These are phyloP conservation scores for Eulemur mongoz DNA, from an alignment of 2,797 vertebrate species.

Conservation along the genomic window DNA sequence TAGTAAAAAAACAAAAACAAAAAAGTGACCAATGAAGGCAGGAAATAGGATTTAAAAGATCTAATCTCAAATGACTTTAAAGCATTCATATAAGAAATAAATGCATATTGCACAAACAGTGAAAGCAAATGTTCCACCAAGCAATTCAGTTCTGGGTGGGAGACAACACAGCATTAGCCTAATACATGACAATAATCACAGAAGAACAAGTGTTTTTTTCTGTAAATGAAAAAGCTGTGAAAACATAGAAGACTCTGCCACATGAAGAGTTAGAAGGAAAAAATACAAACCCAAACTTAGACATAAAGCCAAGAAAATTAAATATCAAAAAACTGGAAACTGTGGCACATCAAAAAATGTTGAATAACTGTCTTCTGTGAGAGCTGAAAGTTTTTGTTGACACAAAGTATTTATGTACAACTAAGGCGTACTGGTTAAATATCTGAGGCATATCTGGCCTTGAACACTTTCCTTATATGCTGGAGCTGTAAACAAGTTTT, in stretches of 20 bases:
- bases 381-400: slow-evolving; percentile 90
- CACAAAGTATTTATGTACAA: slow-evolving; percentile 97
- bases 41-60: slow-evolving; percentile 88
- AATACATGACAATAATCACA: slow-evolving; percentile 84
- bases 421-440: slow-evolving; percentile 99
- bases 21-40: slow-evolving; percentile 87
- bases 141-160: slow-evolving; percentile 89
- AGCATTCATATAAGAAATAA: slow-evolving; percentile 92
- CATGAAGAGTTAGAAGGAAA: slow-evolving; percentile 84
- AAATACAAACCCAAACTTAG: slow-evolving; percentile 88
- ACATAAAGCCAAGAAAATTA: slow-evolving; percentile 84
- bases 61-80: slow-evolving; percentile 93
- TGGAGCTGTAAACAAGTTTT: slow-evolving; percentile 94
- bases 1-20: slow-evolving; percentile 85
- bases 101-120: slow-evolving; percentile 99
- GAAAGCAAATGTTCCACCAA: slow-evolving; percentile 96
- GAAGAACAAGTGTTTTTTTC: slow-evolving; percentile 80
- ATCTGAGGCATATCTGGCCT: slow-evolving; percentile 93
- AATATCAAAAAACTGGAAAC: slow-evolving; percentile 84
- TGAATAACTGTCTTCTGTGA: slow-evolving; percentile 94
- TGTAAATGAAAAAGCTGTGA: slow-evolving; percentile 85
- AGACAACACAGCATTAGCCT: slow-evolving; percentile 86
- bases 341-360: slow-evolving; percentile 95
- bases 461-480: slow-evolving; percentile 90
- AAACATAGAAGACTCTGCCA: slow-evolving; percentile 88